Evolutionary conservation across 2,797 vertebrate genomes (phyloP).

Genomic region (Echiichthys vipera): DNA sequence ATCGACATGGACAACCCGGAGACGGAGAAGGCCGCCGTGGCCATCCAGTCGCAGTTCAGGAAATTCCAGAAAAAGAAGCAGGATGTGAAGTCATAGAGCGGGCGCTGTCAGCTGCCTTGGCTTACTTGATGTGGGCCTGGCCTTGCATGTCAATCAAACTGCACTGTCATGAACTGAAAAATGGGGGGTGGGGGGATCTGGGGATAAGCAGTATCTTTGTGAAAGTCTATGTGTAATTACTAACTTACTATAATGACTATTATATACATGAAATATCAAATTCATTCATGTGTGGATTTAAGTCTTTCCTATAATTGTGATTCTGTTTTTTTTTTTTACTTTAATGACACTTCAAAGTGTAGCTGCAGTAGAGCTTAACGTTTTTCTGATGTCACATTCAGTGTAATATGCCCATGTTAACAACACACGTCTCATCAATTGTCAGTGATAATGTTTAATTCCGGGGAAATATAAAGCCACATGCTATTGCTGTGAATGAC

Average conservation of each 20-base stretch:
- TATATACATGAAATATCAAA: conserved; percentile 46
- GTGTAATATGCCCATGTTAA: conserved; percentile 45
- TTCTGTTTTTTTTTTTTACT: conserved; percentile 33
- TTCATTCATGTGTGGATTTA: conserved; percentile 40
- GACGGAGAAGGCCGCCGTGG: conserved; percentile 93
- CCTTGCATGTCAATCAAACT: conserved; percentile 82
- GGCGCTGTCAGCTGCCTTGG: conserved; percentile 56
- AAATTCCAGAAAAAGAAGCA: conserved; percentile 98
- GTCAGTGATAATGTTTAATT: conserved; percentile 19
- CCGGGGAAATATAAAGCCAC: conserved; percentile 59
- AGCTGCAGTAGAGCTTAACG: conserved; percentile 24
- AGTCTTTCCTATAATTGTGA: conserved; percentile 43
- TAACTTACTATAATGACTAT: conserved; percentile 36
- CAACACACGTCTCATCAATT: not conserved
- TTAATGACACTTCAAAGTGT: conserved; percentile 12
- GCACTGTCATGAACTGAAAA: conserved; percentile 73
- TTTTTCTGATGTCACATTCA: conserved; percentile 28
- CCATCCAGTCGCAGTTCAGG: conserved; percentile 98
- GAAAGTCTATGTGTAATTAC: conserved; percentile 62
- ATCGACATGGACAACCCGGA: conserved; percentile 95
- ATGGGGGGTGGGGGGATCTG: conserved; percentile 2
- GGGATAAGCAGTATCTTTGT: conserved; percentile 50
- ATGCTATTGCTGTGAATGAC: conserved; percentile 32
- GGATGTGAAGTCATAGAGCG: conserved; percentile 89
- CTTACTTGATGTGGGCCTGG: conserved; percentile 55